Conservation (phyloP, 2,888 invertebrate genomes). For the Apamea monoglypha region DNA sequence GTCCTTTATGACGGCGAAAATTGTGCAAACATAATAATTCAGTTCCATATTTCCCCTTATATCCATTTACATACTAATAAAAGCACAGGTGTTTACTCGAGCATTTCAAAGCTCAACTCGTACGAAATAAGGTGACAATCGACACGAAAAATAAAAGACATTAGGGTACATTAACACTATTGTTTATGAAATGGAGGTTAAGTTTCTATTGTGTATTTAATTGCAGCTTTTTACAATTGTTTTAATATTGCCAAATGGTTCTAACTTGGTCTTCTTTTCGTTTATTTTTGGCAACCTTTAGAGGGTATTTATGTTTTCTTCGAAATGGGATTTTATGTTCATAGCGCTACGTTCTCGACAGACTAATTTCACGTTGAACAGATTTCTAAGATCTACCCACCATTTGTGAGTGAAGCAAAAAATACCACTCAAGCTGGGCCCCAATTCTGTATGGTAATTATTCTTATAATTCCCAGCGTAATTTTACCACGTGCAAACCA, state of each 20-base stretch:
- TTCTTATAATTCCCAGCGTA: too few species aligned
- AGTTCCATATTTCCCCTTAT: neutral
- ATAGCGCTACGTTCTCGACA: neutral
- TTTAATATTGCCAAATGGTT: constrained; percentile 58
- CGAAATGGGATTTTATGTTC: neutral
- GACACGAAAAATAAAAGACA: constrained; percentile 47
- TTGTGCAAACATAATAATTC: neutral
- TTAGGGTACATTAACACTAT: constrained; percentile 27
- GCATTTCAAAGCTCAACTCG: neutral
- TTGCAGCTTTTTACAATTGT: constrained; percentile 42
- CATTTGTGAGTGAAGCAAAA: too few species aligned
- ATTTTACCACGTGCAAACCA: neutral
- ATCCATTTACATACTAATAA: neutral
- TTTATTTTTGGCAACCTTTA: constrained; percentile 4
- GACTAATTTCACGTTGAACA: neutral
- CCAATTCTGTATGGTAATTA: neutral
- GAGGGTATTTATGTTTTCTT: neutral
- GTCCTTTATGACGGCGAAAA: too few species aligned
- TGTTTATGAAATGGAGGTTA: constrained; percentile 47
- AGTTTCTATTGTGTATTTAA: constrained; percentile 54
- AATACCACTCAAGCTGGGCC: neutral
- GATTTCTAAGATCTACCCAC: neutral
- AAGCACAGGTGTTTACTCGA: neutral
- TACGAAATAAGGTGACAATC: constrained; percentile 15
- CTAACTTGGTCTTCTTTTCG: constrained; percentile 12